These are phyloP conservation scores for Conger conger DNA, from an alignment of 2,113 vertebrate species.

Conservation along the genomic window DNA sequence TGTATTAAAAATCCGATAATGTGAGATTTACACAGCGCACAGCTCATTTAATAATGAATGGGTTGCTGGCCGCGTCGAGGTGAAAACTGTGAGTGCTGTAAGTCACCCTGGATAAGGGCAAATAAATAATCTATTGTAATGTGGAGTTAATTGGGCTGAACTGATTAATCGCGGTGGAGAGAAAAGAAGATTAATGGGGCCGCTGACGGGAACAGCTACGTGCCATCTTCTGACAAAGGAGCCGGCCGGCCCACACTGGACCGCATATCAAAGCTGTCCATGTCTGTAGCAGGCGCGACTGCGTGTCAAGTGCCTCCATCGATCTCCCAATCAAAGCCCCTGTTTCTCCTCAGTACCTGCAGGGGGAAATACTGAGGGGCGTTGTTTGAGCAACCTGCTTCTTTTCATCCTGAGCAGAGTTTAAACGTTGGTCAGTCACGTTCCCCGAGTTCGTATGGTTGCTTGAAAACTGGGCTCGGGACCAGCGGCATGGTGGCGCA, in stretches of 20 bases:
- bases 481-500: no score
- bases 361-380: neutral
- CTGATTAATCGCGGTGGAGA: neutral
- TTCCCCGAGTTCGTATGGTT: neutral
- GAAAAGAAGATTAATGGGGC: slow-evolving; percentile 1
- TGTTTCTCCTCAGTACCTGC: neutral
- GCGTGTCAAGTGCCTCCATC: neutral
- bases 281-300: neutral
- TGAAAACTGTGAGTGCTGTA: neutral
- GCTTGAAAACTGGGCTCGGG: neutral
- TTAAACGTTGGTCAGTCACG: neutral
- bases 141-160: slow-evolving; percentile 6
- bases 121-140: slow-evolving; percentile 8
- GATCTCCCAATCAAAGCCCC: neutral
- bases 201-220: neutral
- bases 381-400: neutral
- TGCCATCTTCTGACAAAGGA: neutral
- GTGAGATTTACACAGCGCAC: neutral
- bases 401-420: neutral
- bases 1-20: neutral
- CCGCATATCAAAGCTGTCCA: neutral
- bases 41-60: neutral
- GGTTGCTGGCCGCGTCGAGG: neutral
- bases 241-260: neutral
- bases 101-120: slow-evolving; percentile 1